Percentiles rank a stretch among this genome's conserved stretches.
These are phyloP conservation scores for Lumbricus terrestris DNA, from an alignment of 2,888 invertebrate genomes.

Conservation along the genomic window DNA sequence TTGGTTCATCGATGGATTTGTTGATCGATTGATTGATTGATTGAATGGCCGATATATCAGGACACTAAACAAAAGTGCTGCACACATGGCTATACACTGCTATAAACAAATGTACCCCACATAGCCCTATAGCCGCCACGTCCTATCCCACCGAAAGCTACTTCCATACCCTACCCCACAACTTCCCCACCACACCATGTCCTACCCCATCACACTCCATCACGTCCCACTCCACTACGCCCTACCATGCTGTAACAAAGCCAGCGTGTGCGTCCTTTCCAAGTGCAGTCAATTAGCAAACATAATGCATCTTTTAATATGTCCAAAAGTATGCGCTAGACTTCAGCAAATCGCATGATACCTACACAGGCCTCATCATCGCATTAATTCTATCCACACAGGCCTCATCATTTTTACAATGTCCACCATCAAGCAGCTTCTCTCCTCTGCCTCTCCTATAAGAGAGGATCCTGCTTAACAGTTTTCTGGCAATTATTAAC, in stretches of 20 bases:
- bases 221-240: neutral
- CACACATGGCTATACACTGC: neutral
- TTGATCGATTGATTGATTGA: too few species aligned
- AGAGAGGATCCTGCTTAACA: neutral
- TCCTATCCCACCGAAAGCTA: too few species aligned
- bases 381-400: too few species aligned
- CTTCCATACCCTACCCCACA: too few species aligned
- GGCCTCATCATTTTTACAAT: too few species aligned
- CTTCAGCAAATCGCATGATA: neutral
- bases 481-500: neutral
- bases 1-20: too few species aligned
- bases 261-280: neutral
- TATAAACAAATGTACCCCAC: too few species aligned
- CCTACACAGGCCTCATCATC: neutral
- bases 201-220: neutral
- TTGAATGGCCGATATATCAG: too few species aligned
- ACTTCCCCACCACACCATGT: too few species aligned
- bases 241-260: neutral
- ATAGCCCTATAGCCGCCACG: too few species aligned
- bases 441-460: neutral
- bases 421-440: neutral
- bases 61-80: too few species aligned
- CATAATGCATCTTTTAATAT: neutral
- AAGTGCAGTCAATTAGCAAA: neutral
- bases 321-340: too few species aligned